Conservation (phyloP, 1,140 invertebrate species). For the Uloborus diversus region DNA sequence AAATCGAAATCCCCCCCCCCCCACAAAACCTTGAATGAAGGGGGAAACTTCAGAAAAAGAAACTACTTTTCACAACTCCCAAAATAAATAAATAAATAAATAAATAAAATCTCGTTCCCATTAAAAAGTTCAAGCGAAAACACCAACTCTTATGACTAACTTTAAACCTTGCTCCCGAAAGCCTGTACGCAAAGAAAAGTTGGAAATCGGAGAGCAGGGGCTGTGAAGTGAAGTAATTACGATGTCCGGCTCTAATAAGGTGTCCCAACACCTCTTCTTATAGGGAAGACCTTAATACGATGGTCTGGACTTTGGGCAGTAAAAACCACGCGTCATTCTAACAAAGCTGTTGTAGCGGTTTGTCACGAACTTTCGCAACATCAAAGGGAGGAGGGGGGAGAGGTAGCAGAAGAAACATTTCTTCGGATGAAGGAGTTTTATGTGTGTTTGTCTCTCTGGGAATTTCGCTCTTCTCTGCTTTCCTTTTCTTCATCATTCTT, state of each 20-base stretch:
- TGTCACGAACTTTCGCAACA: conserved; percentile 48
- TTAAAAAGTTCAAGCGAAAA: no score
- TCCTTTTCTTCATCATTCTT: neutral
- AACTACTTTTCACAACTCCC: no score
- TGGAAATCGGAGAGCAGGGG: conserved; percentile 16
- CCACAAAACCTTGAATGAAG: no score
- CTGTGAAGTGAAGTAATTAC: conserved; percentile 48
- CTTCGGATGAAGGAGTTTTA: conserved; percentile 47
- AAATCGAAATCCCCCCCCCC: no score
- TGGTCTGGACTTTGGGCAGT: conserved; percentile 36
- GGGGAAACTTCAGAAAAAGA: no score
- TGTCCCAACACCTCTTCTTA: conserved; percentile 52
- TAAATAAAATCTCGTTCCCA: no score
- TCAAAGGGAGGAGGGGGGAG: neutral
- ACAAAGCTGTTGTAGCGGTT: conserved; percentile 50
- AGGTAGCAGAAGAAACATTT: neutral
- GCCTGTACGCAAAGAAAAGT: neutral
- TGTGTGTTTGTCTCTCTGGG: conserved; percentile 5
- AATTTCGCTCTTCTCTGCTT: conserved; percentile 3
- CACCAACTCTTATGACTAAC: no score
- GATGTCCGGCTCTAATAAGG: conserved; percentile 50
- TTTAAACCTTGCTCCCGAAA: neutral
- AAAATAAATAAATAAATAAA: no score
- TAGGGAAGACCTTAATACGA: conserved; percentile 53
- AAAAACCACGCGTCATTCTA: conserved; percentile 39